These are phyloP conservation scores for Sebastes steindachneri DNA, from an alignment of 2,797 vertebrate genomes.

Conservation along the genomic window DNA sequence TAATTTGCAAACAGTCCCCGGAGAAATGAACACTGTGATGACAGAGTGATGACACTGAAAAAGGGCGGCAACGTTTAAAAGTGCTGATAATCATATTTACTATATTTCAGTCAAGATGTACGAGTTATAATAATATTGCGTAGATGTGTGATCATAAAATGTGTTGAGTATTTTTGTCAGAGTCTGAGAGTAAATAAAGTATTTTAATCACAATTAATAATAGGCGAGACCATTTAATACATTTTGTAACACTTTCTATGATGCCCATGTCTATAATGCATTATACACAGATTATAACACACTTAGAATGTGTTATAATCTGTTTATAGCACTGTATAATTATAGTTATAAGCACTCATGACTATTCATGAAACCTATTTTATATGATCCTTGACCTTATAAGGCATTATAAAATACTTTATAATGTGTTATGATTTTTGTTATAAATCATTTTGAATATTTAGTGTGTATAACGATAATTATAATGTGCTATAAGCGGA, in stretches of 20 bases:
- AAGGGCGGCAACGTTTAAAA: neutral
- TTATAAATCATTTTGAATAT: no score
- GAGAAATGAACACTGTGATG: neutral
- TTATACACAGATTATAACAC: neutral
- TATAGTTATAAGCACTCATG: neutral
- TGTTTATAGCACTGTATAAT: neutral
- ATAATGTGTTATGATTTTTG: no score
- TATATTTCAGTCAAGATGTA: neutral
- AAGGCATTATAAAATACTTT: no score
- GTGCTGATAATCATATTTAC: constrained; percentile 10
- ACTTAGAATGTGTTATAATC: neutral
- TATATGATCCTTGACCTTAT: no score
- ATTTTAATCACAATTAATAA: neutral
- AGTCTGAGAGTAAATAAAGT: neutral
- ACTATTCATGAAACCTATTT: no score
- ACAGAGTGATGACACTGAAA: neutral
- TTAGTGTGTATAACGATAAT: no score
- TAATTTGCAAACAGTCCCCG: neutral
- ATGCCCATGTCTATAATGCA: neutral
- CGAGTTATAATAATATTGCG: neutral
- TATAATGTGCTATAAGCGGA: rapidly evolving
- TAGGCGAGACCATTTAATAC: neutral
- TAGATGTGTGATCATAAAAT: neutral
- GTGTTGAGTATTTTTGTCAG: neutral
- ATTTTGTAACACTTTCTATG: neutral